phyloP scores from a whole-genome alignment of 2,888 invertebrate species.

The Elegia similella region DNA sequence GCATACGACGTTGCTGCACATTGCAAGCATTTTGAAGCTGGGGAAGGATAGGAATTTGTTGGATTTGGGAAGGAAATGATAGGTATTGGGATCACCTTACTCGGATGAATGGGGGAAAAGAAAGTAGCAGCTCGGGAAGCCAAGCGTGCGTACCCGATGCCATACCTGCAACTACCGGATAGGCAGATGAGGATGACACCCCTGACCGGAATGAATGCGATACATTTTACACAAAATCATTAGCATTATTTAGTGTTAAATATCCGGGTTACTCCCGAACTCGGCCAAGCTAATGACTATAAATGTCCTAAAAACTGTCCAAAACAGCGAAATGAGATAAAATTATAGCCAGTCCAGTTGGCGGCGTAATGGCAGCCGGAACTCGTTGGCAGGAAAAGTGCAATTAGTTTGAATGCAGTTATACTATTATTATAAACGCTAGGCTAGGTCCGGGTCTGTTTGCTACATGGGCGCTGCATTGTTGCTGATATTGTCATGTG shows the following conservation, averaged over 20 bases:
- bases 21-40: too few species aligned
- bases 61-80: too few species aligned
- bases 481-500: neutral
- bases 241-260: neutral
- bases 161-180: too few species aligned
- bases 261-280: neutral
- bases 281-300: conserved; percentile 1
- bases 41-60: too few species aligned
- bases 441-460: neutral
- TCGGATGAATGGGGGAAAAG: too few species aligned
- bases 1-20: too few species aligned
- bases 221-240: neutral
- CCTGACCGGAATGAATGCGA: too few species aligned
- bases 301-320: conserved; percentile 6
- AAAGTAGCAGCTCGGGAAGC: too few species aligned
- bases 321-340: conserved; percentile 14
- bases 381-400: conserved; percentile 38
- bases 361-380: conserved; percentile 32
- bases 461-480: neutral
- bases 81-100: too few species aligned
- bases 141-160: too few species aligned
- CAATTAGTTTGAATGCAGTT: conserved; percentile 39
- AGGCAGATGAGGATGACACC: too few species aligned
- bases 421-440: conserved; percentile 26
- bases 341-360: conserved; percentile 19